phyloP scores from a whole-genome alignment of 2,888 invertebrate species.

The Melanotus villosus region DNA sequence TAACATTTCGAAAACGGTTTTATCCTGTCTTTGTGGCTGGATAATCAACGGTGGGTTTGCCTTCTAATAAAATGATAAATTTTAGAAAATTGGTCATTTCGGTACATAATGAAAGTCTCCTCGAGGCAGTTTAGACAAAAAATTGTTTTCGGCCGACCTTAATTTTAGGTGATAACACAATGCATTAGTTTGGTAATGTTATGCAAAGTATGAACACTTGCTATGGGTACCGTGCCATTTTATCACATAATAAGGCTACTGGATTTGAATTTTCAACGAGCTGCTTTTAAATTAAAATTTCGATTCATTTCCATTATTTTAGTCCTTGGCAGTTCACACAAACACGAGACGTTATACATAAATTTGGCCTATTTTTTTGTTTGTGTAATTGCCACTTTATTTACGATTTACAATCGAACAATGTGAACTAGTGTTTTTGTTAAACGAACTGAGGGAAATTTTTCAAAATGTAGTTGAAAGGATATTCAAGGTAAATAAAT shows the following conservation, averaged over 20 bases:
- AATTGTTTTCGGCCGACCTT: background rate
- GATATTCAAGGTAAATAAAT: too few species aligned
- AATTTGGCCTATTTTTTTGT: too few species aligned
- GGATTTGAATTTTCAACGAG: constrained; percentile 33
- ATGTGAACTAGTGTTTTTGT: too few species aligned
- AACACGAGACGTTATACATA: constrained; percentile 9
- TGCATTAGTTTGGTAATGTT: constrained; percentile 25
- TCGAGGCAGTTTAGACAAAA: background rate
- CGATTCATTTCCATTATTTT: constrained; percentile 14
- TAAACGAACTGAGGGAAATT: too few species aligned
- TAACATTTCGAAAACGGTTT: too few species aligned
- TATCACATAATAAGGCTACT: constrained; percentile 33
- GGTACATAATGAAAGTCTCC: background rate
- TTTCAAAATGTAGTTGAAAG: too few species aligned
- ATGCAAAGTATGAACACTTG: constrained; percentile 27
- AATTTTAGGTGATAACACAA: constrained; percentile 16
- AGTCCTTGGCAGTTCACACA: constrained; percentile 10
- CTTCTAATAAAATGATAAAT: background rate
- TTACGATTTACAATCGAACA: too few species aligned
- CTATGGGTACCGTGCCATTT: constrained; percentile 19
- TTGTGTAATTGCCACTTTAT: too few species aligned
- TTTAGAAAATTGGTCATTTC: background rate
- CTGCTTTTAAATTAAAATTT: constrained; percentile 28
- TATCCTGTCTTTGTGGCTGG: too few species aligned
- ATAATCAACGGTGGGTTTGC: too few species aligned